Percentiles rank a stretch among this genome's conserved stretches.
Evolutionary conservation across 2,888 invertebrate species (phyloP).

Genomic region (Lepeophtheirus nordmannii): DNA sequence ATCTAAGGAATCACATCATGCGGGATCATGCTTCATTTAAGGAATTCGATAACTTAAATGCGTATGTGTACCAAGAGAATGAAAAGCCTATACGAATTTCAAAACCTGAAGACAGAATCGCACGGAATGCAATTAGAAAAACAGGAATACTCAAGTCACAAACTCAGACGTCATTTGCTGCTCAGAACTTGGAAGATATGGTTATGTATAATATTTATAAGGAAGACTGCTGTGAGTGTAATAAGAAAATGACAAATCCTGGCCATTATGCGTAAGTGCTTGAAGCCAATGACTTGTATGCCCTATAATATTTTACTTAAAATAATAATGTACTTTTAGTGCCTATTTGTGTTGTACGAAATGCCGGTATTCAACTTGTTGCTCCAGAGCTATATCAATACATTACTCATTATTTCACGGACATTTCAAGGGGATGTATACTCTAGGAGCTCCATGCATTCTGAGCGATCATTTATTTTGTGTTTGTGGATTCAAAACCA

Average conservation of each 20-base stretch:
- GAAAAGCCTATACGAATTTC: not conserved
- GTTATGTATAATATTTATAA: constrained; percentile 26
- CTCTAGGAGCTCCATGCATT: constrained; percentile 38
- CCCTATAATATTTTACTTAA: constrained; percentile 12
- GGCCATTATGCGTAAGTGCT: constrained; percentile 57
- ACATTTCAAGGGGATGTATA: constrained; percentile 27
- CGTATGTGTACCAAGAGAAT: not conserved
- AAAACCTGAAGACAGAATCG: not conserved
- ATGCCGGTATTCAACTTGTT: constrained; percentile 67
- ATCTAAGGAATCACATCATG: constrained; percentile 2
- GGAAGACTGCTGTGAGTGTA: constrained; percentile 33
- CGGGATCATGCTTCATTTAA: constrained; percentile 11
- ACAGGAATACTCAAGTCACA: not conserved
- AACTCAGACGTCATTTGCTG: constrained; percentile 25
- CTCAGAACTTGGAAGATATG: constrained; percentile 7
- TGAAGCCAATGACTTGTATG: not conserved
- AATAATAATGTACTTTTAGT: constrained; percentile 36
- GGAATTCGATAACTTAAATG: not conserved
- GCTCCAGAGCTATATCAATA: constrained; percentile 60
- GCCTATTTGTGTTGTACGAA: constrained; percentile 56
- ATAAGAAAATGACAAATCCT: constrained; percentile 31
- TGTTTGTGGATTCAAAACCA: constrained; percentile 51
- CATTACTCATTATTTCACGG: constrained; percentile 46
- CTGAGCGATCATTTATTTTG: constrained; percentile 55
- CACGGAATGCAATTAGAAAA: not conserved